phyloP scores from a whole-genome alignment of 2,113 vertebrate species.

The Fulmarus glacialis region DNA sequence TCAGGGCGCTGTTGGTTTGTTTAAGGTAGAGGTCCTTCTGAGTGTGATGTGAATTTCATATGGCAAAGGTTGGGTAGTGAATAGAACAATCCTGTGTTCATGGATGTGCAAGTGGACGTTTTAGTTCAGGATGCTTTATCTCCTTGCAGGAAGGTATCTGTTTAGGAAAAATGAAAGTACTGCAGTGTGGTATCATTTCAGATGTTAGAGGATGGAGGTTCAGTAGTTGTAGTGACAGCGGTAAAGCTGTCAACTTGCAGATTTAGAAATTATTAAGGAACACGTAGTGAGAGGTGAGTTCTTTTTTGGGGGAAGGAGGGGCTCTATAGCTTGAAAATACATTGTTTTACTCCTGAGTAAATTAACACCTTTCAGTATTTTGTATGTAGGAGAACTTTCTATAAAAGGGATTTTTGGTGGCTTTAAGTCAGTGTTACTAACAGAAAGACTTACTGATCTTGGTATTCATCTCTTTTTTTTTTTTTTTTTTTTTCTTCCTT shows the following conservation, averaged over 20 bases:
- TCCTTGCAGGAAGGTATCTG: not conserved
- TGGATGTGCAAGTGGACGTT: not conserved
- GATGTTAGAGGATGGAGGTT: not conserved
- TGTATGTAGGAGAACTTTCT: not conserved
- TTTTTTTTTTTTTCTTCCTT: too few species aligned
- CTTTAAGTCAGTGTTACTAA: not conserved
- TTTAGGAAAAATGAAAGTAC: not conserved
- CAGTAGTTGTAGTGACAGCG: not conserved
- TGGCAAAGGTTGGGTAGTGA: not conserved
- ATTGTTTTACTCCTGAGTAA: not conserved
- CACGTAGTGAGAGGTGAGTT: not conserved
- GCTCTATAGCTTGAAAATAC: not conserved
- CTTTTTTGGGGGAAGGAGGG: not conserved
- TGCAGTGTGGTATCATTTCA: not conserved
- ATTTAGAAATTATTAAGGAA: not conserved
- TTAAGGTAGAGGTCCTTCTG: not conserved
- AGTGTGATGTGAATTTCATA: not conserved
- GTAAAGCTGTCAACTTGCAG: not conserved
- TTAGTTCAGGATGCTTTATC: not conserved
- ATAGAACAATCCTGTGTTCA: not conserved
- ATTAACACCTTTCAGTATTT: not conserved
- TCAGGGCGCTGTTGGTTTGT: not conserved
- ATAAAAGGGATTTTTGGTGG: not conserved
- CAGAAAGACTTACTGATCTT: not conserved
- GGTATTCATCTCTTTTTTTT: not conserved